Evolutionary conservation across 2,888 invertebrate genomes (phyloP), one percentile per base, ranked within the genome.

Genomic region (Lycocerus yunnanus): DNA sequence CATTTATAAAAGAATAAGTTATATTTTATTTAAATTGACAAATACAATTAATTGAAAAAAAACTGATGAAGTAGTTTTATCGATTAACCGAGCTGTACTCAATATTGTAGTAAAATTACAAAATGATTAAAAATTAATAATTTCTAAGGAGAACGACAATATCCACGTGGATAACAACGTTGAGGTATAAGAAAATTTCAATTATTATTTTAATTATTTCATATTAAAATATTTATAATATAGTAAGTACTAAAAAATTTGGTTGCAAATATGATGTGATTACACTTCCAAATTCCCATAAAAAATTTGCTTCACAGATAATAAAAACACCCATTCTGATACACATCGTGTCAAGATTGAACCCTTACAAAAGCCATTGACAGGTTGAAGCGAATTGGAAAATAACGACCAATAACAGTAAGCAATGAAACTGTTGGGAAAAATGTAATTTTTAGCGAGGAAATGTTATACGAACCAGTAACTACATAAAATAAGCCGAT

Each of bases 341-440:
- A 43, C 43, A 43, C n/a, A 43, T 43, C 43, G 43, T n/a, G 43
- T 43, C n/a, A 63, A 63, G 61, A 63, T 63, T 18, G 61, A 63
- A 20, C 20, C 20, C 16, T 63, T 63, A 63, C 61, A 63, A 63
- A 63, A 63, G 61, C 61, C 16, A 63, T 58, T 68, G 68, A 68
- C 68, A 68, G 59, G 68, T 59, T 58, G 59, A 68, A 68, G 59
- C 59, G 68, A 68, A 61, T 69, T 18, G 69, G 69, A 61, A 60
- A 63, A 69, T 69, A 69, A 69, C 69, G 69, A 43, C 63, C 63
- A 63, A 69, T 63, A 69, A 69, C 63, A 63, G 20, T 43, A 68
- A 68, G 68, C 68, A 68, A 68, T 68, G 68, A 68, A 68, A 68
- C 68, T 68, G 68, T 60, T 68, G 43, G 43, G n/a, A 43, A 43